Percentiles rank a stretch among this genome's conserved stretches.
These are phyloP conservation scores for Solen grandis DNA, from an alignment of 1,140 invertebrate genomes.

Conservation along the genomic window DNA sequence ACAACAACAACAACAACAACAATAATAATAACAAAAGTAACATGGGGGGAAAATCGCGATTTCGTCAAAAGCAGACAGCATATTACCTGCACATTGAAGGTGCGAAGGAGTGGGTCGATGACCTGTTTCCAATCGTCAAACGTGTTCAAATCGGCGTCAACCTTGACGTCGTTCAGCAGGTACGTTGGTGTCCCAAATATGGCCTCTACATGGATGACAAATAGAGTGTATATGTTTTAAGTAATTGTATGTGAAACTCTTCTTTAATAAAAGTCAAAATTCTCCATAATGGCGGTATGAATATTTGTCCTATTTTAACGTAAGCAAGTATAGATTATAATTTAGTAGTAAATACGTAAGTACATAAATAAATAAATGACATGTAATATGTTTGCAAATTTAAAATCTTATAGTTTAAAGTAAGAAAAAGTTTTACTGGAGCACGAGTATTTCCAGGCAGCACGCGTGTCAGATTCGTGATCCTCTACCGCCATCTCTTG, in stretches of 20 bases:
- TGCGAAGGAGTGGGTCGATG: conserved; percentile 66
- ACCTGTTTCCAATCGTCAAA: conserved; percentile 66
- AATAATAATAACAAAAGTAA: too few species aligned
- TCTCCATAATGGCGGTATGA: neutral
- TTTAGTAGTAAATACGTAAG: too few species aligned
- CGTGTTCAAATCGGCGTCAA: conserved; percentile 66
- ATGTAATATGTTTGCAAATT: neutral
- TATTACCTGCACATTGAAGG: neutral
- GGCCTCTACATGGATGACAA: conserved; percentile 47
- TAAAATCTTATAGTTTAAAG: neutral
- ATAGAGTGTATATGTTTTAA: neutral
- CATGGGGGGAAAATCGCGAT: neutral
- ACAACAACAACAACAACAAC: too few species aligned
- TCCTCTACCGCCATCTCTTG: conserved; percentile 3
- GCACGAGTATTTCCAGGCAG: conserved; percentile 73
- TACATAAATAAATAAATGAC: neutral
- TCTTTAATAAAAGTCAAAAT: neutral
- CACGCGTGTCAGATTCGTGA: conserved; percentile 60
- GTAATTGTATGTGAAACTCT: too few species aligned
- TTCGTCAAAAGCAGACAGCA: neutral
- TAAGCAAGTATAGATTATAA: neutral
- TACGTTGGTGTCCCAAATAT: conserved; percentile 66
- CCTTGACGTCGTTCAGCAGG: conserved; percentile 69
- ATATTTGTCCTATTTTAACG: neutral
- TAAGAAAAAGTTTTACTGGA: conserved; percentile 59